A percentile compares a stretch with the other conserved stretches of the same genome.
Evolutionary conservation across 1,140 invertebrate species (phyloP).

Genomic region (Zaprionus ghesquierei): DNA sequence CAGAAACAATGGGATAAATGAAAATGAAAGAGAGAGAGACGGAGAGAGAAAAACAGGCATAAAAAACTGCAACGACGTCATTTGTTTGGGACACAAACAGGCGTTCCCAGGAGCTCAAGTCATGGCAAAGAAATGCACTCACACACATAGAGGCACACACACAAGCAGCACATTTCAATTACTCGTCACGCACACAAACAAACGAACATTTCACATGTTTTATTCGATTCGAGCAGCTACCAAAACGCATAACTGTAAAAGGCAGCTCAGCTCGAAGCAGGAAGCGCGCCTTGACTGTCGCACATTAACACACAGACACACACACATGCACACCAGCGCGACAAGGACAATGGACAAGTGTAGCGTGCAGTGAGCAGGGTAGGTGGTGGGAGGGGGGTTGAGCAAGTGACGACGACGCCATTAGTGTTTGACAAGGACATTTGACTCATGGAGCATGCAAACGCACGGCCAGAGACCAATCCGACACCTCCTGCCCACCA

Average conservation of each 20-base stretch:
- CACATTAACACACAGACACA: slow-evolving; percentile 60
- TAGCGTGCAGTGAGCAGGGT: background rate
- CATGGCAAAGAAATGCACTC: slow-evolving; percentile 12
- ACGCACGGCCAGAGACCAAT: slow-evolving; percentile 30
- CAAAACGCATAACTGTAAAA: slow-evolving; percentile 35
- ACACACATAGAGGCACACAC: background rate
- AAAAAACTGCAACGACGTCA: slow-evolving; percentile 32
- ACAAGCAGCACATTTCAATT: slow-evolving; percentile 57
- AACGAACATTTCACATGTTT: slow-evolving; percentile 35
- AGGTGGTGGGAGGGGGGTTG: background rate
- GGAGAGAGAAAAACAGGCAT: slow-evolving; percentile 9
- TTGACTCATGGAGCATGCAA: slow-evolving; percentile 42
- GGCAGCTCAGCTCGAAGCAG: slow-evolving; percentile 31
- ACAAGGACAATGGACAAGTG: slow-evolving; percentile 62
- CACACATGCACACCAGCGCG: background rate
- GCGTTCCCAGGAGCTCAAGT: slow-evolving; percentile 4
- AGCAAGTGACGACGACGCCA: slow-evolving; percentile 60
- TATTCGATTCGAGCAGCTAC: slow-evolving; percentile 57
- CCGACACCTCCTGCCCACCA: slow-evolving; percentile 6
- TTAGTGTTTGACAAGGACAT: slow-evolving; percentile 78
- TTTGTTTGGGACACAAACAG: background rate
- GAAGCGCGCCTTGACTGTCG: slow-evolving; percentile 51
- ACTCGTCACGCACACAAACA: slow-evolving; percentile 31
- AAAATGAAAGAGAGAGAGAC: background rate
- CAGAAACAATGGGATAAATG: slow-evolving; percentile 28